Evolutionary conservation across 2,113 vertebrate species (phyloP).

Genomic region (Chaetodon trifascialis): DNA sequence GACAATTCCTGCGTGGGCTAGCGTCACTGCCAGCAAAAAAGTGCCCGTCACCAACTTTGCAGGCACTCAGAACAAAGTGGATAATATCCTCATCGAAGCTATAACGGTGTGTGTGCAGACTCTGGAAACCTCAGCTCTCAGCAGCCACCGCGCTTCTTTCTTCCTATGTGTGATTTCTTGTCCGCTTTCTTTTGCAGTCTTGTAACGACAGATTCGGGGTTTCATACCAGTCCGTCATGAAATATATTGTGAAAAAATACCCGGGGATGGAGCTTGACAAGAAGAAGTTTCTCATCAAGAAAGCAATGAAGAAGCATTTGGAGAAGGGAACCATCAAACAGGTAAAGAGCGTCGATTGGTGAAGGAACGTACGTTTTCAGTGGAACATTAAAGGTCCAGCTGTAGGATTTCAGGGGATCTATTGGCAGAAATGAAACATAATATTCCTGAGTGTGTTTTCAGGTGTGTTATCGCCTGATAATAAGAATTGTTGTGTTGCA

Average conservation of each 20-base stretch:
- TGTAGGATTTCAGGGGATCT: no score
- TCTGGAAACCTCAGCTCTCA: background rate
- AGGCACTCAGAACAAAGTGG: conserved; percentile 93
- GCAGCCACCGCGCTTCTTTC: no score
- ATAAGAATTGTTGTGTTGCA: no score
- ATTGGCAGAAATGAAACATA: no score
- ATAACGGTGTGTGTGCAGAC: conserved; percentile 86
- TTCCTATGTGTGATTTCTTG: background rate
- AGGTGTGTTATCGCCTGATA: no score
- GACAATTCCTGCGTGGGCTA: conserved; percentile 97
- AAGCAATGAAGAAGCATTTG: conserved; percentile 93
- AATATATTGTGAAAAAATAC: conserved; percentile 94
- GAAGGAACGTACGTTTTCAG: no score
- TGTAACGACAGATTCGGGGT: conserved; percentile 92
- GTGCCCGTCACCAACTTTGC: conserved; percentile 90
- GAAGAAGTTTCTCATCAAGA: conserved; percentile 95
- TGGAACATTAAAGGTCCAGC: no score
- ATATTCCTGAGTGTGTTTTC: no score
- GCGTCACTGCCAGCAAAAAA: conserved; percentile 90
- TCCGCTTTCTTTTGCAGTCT: conserved; percentile 81
- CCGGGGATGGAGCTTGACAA: conserved; percentile 93
- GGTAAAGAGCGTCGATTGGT: conserved; percentile 70
- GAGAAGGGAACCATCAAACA: conserved; percentile 95
- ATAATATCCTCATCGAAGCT: conserved; percentile 94
- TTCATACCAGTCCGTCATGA: conserved; percentile 92